A percentile compares a stretch with the other conserved stretches of the same genome.
Conservation (phyloP, 2,888 invertebrate genomes). For the Eilema caniola region DNA sequence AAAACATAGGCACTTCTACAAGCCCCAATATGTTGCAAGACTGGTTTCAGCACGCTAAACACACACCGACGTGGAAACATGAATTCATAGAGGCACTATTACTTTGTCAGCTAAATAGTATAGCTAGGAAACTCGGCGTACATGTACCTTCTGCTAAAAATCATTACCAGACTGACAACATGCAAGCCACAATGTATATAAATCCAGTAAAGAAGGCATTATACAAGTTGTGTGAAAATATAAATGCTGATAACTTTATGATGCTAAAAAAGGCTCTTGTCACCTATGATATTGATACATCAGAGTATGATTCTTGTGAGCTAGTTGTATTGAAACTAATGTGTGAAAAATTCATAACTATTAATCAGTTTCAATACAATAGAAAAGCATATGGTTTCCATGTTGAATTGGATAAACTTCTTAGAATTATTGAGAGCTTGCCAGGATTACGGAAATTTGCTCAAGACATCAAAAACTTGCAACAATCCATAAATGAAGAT, state of each 20-base stretch:
- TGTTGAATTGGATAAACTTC: constrained; percentile 62
- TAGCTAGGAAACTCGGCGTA: constrained; percentile 76
- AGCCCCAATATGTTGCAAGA: constrained; percentile 72
- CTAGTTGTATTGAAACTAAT: constrained; percentile 73
- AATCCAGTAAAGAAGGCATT: constrained; percentile 74
- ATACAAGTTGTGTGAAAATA: constrained; percentile 76
- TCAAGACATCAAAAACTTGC: constrained; percentile 60
- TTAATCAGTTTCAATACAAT: constrained; percentile 52
- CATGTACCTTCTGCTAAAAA: constrained; percentile 62
- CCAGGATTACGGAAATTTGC: constrained; percentile 62
- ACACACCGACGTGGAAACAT: constrained; percentile 69
- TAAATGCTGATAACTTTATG: constrained; percentile 62
- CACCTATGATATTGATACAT: constrained; percentile 67
- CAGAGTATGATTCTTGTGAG: constrained; percentile 73
- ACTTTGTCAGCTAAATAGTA: constrained; percentile 70
- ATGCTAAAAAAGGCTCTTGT: constrained; percentile 70
- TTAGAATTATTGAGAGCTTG: constrained; percentile 68
- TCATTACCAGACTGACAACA: constrained; percentile 65
- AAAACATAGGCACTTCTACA: constrained; percentile 57
- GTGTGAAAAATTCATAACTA: constrained; percentile 71
- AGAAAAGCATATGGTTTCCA: constrained; percentile 48
- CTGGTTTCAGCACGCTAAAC: constrained; percentile 73
- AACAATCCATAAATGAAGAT: constrained; percentile 57
- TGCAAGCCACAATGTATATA: constrained; percentile 60
- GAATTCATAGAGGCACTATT: constrained; percentile 79